These are phyloP conservation scores for Meloe dianella DNA, from an alignment of 2,888 invertebrate species.

Conservation along the genomic window DNA sequence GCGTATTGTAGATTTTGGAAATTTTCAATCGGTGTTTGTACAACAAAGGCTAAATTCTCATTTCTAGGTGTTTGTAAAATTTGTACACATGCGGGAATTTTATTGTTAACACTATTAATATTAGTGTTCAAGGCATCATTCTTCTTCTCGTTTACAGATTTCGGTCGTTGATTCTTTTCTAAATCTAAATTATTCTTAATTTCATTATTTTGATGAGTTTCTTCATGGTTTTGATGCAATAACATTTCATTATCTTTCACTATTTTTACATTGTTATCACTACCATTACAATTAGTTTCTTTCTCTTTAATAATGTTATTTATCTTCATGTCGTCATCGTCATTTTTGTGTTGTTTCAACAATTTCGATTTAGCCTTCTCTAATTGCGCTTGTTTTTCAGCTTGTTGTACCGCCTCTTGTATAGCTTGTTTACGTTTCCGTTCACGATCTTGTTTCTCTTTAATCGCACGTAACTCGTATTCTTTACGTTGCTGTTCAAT, in stretches of 20 bases:
- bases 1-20: constrained; percentile 66
- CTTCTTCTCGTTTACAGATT: constrained; percentile 37
- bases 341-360: constrained; percentile 44
- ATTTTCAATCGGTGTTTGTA: constrained; percentile 59
- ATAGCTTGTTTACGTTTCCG: constrained; percentile 76
- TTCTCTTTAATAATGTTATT: constrained; percentile 47
- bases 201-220: constrained; percentile 25
- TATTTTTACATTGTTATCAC: constrained; percentile 37
- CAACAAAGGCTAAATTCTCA: constrained; percentile 56
- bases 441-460: constrained; percentile 75
- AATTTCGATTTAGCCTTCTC: constrained; percentile 54
- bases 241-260: constrained; percentile 22
- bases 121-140: constrained; percentile 36
- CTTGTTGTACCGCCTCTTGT: constrained; percentile 77
- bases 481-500: constrained; percentile 72
- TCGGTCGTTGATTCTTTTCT: constrained; percentile 4
- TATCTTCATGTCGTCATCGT: constrained; percentile 28
- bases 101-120: constrained; percentile 40
- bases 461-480: constrained; percentile 70
- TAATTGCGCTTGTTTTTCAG: constrained; percentile 68
- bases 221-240: constrained; percentile 24
- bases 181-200: constrained; percentile 22
- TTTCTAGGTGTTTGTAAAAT: constrained; percentile 36
- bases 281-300: constrained; percentile 55
- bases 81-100: constrained; percentile 25